Conservation (phyloP, 2,113 vertebrate species). For the Varanus salvator region DNA sequence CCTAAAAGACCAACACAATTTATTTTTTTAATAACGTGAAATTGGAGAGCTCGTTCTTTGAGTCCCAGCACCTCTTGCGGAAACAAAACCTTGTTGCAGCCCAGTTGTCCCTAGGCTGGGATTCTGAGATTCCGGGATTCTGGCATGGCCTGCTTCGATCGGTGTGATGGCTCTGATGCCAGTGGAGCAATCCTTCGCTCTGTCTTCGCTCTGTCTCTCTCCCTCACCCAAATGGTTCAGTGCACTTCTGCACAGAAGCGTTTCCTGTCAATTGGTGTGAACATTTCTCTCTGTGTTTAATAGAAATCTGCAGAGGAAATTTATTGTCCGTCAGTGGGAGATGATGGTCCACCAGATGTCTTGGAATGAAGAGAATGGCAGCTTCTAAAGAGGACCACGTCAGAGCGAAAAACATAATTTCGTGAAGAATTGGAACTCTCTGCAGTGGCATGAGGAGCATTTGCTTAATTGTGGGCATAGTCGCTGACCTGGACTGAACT, state of each 20-base stretch:
- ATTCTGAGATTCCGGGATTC: too few relatives aligned
- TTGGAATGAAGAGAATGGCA: constrained; percentile 9
- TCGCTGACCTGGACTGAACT: constrained; percentile 58
- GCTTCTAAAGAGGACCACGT: constrained; percentile 12
- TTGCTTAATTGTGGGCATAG: constrained; percentile 53
- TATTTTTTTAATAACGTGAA: not conserved
- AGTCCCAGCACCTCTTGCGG: not conserved
- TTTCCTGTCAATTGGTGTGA: not conserved
- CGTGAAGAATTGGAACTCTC: constrained; percentile 43
- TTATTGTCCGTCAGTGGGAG: constrained; percentile 44
- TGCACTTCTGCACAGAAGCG: not conserved
- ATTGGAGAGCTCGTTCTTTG: not conserved
- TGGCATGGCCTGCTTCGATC: too few relatives aligned
- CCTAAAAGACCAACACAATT: not conserved
- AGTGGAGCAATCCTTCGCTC: too few relatives aligned
- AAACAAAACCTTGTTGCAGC: not conserved
- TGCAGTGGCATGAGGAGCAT: not conserved
- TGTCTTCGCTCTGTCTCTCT: not conserved
- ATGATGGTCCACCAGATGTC: constrained; percentile 55
- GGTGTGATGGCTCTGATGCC: not conserved
- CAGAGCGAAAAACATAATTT: not conserved
- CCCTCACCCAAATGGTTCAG: not conserved
- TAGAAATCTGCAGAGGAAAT: constrained; percentile 15
- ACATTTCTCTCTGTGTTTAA: not conserved
- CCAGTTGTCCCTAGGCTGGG: not conserved